phyloP scores from a whole-genome alignment of 2,797 vertebrate species.

The Sebastes iracundus region DNA sequence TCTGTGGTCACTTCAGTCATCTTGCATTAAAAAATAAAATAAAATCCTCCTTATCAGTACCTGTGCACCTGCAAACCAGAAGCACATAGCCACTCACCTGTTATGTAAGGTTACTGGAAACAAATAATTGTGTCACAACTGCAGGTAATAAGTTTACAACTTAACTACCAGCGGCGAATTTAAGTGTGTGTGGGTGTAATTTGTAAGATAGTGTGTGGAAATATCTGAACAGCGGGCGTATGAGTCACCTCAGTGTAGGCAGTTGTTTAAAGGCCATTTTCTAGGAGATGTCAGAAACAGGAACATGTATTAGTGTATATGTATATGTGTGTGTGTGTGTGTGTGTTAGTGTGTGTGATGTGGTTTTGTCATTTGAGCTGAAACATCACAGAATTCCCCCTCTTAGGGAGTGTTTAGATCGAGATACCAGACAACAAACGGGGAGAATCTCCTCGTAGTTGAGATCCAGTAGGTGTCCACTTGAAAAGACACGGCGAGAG shows the following conservation, averaged over 20 bases:
- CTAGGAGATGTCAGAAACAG: conserved; percentile 57
- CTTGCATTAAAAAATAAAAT: neutral
- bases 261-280: conserved; percentile 72
- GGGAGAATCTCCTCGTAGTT: neutral
- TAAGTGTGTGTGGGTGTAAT: conserved; percentile 50
- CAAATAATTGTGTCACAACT: neutral
- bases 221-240: conserved; percentile 60
- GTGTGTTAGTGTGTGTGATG: conserved; percentile 3
- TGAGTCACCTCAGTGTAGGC: conserved; percentile 74
- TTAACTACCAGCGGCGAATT: conserved; percentile 34
- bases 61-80: neutral
- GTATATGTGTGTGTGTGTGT: neutral
- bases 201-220: conserved; percentile 60
- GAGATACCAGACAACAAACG: conserved; percentile 19
- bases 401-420: conserved; percentile 18
- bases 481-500: neutral
- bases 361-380: conserved; percentile 31
- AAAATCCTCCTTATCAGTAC: neutral
- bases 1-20: neutral
- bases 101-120: neutral
- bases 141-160: conserved; percentile 28
- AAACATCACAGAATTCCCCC: conserved; percentile 40
- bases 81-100: neutral
- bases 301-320: conserved; percentile 34
- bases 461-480: neutral